These are phyloP conservation scores for Amblyjoppa fuscipennis DNA, from an alignment of 2,888 invertebrate genomes.

Conservation along the genomic window DNA sequence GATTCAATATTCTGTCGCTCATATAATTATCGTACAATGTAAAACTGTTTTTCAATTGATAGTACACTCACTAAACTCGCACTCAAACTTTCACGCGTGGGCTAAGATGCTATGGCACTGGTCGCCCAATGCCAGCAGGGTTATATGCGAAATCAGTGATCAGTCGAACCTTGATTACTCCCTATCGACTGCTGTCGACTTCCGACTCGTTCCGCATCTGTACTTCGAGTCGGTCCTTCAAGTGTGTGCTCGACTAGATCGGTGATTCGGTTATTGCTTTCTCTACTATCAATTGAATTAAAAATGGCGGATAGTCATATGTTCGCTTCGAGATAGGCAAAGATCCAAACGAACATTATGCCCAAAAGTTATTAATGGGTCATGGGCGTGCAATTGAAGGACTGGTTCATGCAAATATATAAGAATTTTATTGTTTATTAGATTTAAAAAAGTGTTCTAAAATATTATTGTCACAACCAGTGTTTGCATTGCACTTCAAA, in stretches of 20 bases:
- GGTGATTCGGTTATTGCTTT: slow-evolving; percentile 1
- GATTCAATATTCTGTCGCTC: too few species aligned
- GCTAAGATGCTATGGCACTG: too few species aligned
- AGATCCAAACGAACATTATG: slow-evolving; percentile 11
- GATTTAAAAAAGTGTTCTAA: too few species aligned
- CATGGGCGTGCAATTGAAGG: slow-evolving; percentile 28
- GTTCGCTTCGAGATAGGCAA: slow-evolving; percentile 13
- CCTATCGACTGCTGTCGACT: slow-evolving; percentile 3
- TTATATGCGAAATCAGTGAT: neutral
- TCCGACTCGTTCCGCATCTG: neutral
- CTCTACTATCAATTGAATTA: neutral
- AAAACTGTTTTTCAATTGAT: too few species aligned
- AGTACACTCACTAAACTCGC: too few species aligned
- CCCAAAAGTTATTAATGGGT: slow-evolving; percentile 34
- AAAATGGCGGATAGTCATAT: neutral
- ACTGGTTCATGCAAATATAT: slow-evolving; percentile 39
- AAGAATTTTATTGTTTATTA: neutral
- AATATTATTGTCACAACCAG: too few species aligned
- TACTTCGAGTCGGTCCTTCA: neutral
- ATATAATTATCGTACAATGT: too few species aligned
- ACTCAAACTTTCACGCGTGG: too few species aligned
- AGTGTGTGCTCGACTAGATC: neutral
- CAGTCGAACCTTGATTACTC: slow-evolving; percentile 2
- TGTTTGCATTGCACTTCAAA: neutral
- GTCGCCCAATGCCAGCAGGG: too few species aligned